Conservation (phyloP, 2,888 invertebrate species). For the Trissonchulus sp. region DNA sequence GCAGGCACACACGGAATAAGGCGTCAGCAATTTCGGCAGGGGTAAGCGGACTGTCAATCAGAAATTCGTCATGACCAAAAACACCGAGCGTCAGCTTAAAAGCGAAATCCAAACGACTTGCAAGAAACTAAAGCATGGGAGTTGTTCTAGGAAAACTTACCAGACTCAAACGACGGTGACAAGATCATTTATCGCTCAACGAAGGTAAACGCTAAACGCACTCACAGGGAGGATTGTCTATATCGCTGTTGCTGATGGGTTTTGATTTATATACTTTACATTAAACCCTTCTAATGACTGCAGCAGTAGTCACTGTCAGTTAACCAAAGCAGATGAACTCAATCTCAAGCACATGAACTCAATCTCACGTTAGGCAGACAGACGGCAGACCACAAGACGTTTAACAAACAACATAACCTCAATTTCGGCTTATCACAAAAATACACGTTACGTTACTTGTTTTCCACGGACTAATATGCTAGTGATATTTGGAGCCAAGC, state of each 20-base stretch:
- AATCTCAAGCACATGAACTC: too few relatives aligned
- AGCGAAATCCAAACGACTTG: neutral
- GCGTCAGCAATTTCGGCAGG: constrained; percentile 88
- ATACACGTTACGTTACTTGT: constrained; percentile 73
- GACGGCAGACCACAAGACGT: too few relatives aligned
- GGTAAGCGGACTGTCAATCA: constrained; percentile 95
- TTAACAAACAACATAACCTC: too few relatives aligned
- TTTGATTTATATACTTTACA: too few relatives aligned
- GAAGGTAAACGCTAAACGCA: neutral
- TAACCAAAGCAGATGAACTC: too few relatives aligned
- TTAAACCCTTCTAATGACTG: too few relatives aligned
- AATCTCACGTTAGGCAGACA: too few relatives aligned
- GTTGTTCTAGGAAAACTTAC: constrained; percentile 40
- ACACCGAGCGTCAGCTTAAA: constrained; percentile 80
- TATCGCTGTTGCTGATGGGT: too few relatives aligned
- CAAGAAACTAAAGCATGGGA: constrained; percentile 25
- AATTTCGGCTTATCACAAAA: too few relatives aligned
- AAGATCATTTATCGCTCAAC: neutral
- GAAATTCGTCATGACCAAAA: constrained; percentile 84
- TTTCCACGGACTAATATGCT: constrained; percentile 95
- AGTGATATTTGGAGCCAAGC: constrained; percentile 95
- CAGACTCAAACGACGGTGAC: neutral
- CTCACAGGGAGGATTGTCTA: too few relatives aligned
- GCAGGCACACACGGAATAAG: constrained; percentile 73
- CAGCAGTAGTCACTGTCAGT: too few relatives aligned